These are phyloP conservation scores for Mirza zaza DNA, from an alignment of 2,113 vertebrate genomes.

Conservation along the genomic window DNA sequence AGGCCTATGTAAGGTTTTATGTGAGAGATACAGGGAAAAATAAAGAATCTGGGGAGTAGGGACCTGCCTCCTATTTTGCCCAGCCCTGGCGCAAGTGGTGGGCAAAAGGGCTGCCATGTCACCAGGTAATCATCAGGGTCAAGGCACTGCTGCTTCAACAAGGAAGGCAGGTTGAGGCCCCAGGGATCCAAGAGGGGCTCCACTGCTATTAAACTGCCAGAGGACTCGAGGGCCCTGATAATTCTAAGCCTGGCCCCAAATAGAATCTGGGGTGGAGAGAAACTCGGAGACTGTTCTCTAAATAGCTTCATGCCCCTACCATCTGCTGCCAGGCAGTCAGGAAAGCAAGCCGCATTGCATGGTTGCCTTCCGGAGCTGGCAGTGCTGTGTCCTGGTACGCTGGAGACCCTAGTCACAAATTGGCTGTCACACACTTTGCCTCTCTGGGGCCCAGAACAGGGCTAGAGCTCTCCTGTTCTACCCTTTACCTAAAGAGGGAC, in stretches of 20 bases:
- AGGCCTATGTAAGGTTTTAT: not conserved
- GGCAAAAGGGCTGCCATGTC: not conserved
- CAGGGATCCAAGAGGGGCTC: not conserved
- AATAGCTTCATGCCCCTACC: not conserved
- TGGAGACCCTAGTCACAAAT: not conserved
- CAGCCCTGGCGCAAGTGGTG: not conserved
- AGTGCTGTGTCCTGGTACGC: not conserved
- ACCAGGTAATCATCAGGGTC: not conserved
- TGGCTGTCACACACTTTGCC: not conserved
- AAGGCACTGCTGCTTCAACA: not conserved
- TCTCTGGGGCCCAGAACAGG: not conserved
- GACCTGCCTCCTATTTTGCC: not conserved
- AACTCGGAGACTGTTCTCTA: slow-evolving; percentile 22
- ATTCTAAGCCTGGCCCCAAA: slow-evolving; percentile 9
- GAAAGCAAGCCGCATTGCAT: not conserved
- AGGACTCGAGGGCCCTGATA: not conserved
- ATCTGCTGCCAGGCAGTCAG: slow-evolving; percentile 18
- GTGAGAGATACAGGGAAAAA: not conserved
- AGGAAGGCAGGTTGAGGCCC: not conserved
- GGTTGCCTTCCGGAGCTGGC: not conserved
- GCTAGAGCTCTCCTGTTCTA: not conserved
- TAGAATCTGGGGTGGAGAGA: slow-evolving; percentile 38
- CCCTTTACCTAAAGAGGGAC: not conserved
- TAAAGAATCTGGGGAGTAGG: not conserved
- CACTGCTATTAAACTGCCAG: not conserved